phyloP scores from a whole-genome alignment of 2,113 vertebrate species.

The Colossoma macropomum region DNA sequence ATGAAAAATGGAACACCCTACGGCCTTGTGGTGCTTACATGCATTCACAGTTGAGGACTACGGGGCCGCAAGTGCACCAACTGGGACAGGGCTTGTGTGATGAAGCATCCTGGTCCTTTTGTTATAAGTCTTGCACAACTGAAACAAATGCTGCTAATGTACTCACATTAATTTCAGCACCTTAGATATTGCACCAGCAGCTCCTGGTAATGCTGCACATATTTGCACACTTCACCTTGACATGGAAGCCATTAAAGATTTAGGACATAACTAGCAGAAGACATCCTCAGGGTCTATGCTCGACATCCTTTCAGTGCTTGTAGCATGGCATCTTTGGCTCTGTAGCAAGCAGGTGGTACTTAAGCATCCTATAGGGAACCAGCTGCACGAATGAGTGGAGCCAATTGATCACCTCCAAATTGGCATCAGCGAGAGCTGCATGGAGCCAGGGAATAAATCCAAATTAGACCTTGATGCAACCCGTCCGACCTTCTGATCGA shows the following conservation, averaged over 20 bases:
- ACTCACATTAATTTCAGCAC: background rate
- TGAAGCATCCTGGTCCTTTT: too few species aligned
- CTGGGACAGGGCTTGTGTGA: too few species aligned
- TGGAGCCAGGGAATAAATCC: conserved; percentile 60
- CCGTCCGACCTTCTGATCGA: conserved; percentile 58
- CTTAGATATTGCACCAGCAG: background rate
- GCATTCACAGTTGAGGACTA: too few species aligned
- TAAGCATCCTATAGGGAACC: conserved; percentile 30
- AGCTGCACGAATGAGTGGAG: conserved; percentile 49
- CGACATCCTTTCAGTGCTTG: conserved; percentile 30
- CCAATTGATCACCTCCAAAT: conserved; percentile 65
- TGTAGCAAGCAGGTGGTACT: conserved; percentile 20
- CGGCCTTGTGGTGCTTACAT: too few species aligned
- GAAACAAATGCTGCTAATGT: background rate
- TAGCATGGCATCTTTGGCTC: conserved; percentile 47
- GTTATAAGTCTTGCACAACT: too few species aligned
- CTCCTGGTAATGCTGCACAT: background rate
- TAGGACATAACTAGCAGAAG: conserved; percentile 34
- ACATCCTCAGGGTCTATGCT: conserved; percentile 42
- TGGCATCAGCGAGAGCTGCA: conserved; percentile 58
- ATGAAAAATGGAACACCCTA: too few species aligned
- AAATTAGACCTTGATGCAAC: conserved; percentile 55
- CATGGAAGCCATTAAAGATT: background rate
- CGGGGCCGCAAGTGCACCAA: too few species aligned
- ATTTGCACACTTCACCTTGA: background rate